phyloP scores from a whole-genome alignment of 92 coral and sea anemone genomes.

The Diadumene lineata region DNA sequence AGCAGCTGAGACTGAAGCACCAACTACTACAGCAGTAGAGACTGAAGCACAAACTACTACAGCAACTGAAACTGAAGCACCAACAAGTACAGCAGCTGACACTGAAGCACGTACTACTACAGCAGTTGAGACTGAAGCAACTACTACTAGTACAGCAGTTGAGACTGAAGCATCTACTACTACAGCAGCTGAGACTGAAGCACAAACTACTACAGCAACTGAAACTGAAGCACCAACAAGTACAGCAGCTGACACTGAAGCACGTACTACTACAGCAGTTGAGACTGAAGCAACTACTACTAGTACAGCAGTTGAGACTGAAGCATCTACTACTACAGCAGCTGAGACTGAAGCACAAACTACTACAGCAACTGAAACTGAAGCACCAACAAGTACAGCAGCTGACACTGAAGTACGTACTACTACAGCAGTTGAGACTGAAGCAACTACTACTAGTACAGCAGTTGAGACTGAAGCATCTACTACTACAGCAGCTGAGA shows the following conservation, averaged over 20 bases:
- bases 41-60: neutral
- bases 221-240: neutral
- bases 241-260: no score
- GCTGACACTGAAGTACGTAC: slow-evolving; percentile 3
- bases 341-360: slow-evolving; percentile 19
- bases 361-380: neutral
- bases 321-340: slow-evolving; percentile 19
- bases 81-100: neutral
- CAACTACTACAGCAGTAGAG: neutral
- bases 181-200: neutral
- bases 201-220: neutral
- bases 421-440: neutral
- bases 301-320: slow-evolving; percentile 7
- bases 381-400: neutral
- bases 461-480: slow-evolving; percentile 3
- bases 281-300: neutral
- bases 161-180: neutral
- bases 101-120: neutral
- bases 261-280: slow-evolving; percentile 9
- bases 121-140: neutral
- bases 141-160: slow-evolving; percentile 16
- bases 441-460: neutral
- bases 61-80: neutral
- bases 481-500: slow-evolving; percentile 6
- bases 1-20: neutral